Evolutionary conservation across 1,140 invertebrate genomes (phyloP).

Genomic region (Musca vetustissima): DNA sequence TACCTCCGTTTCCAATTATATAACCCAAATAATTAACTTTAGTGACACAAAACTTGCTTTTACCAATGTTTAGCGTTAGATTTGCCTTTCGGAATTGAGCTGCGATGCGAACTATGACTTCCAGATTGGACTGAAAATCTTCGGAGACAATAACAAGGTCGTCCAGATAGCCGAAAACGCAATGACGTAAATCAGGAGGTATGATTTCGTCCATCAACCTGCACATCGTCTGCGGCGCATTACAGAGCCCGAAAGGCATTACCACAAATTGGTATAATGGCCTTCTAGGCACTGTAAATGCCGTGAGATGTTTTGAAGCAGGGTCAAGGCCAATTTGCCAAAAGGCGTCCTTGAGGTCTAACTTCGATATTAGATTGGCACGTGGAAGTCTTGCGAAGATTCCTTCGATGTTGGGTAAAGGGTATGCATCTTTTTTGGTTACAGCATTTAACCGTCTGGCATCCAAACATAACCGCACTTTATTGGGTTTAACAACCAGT

Average conservation of each 20-base stretch:
- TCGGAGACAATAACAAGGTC: constrained; percentile 23
- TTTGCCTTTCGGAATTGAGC: constrained; percentile 44
- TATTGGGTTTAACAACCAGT: constrained; percentile 40
- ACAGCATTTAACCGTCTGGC: too few species aligned
- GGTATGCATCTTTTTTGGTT: too few species aligned
- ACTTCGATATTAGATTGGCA: constrained; percentile 31
- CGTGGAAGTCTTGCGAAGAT: constrained; percentile 32
- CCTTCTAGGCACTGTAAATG: constrained; percentile 40
- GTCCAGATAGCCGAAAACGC: constrained; percentile 30
- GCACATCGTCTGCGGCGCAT: not conserved
- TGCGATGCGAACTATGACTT: constrained; percentile 49
- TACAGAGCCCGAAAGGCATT: constrained; percentile 14
- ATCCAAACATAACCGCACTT: constrained; percentile 42
- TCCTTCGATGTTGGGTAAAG: constrained; percentile 34
- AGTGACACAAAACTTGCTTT: constrained; percentile 53
- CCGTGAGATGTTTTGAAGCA: constrained; percentile 51
- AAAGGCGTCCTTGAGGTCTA: constrained; percentile 46
- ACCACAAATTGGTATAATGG: constrained; percentile 39
- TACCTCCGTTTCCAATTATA: constrained; percentile 15
- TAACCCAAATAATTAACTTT: constrained; percentile 33
- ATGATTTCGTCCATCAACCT: constrained; percentile 38
- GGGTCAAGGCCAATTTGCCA: constrained; percentile 46
- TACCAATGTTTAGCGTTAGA: constrained; percentile 56
- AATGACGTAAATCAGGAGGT: constrained; percentile 47
- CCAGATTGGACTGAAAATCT: constrained; percentile 51